Base-by-base conservation (phyloP, 2,888 invertebrate species). In the Polylopha cassiicola region DNA sequence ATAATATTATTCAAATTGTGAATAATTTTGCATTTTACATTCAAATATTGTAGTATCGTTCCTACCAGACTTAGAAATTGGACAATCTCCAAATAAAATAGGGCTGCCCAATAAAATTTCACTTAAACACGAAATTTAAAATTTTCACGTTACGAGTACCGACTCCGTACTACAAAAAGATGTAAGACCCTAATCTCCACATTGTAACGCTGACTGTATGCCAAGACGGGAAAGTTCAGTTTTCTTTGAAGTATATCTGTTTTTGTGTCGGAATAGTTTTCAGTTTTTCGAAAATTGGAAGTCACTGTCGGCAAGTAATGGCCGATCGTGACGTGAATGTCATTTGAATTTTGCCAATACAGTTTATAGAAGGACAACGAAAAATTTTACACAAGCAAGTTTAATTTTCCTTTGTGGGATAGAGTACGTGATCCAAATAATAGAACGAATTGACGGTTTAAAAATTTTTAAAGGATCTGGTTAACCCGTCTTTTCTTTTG, bases 241-340 rank as follows among this genome's bases (percentile, higher is more conserved):
- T 58, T 57, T 0, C 15, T 0, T 17, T 53, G 53, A 6, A 2
- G 3, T 8, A 20, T n/a, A 11, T 6, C 22, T 47, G 55, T 59
- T 53, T 54, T 51, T 62, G 56, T 43, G 53, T 55, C 53, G 55
- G 53, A 55, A 50, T 55, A 48, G 49, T 51, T 39, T 37, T 41
- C 37, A 42, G 57, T 58, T 56, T 62, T 63, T 67, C 69, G 73
- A 76, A n/a, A 79, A 84, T 82, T 84, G 80, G 81, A 82, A 84
- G 82, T 84, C 81, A 82, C 74, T 82, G 82, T 79, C 72, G 81
- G 74, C 76, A 73, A 85, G 82, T 82, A 84, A 84, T 78, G 79
- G 79, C 26, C 53, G 78, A 63, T 74, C 84, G 84, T 85, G 84
- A 79, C 75, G 46, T 34, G 82, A 81, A 82, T 84, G 65, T 65